Evolutionary conservation across 2,888 invertebrate genomes (phyloP).

Genomic region (Conus canariensis): DNA sequence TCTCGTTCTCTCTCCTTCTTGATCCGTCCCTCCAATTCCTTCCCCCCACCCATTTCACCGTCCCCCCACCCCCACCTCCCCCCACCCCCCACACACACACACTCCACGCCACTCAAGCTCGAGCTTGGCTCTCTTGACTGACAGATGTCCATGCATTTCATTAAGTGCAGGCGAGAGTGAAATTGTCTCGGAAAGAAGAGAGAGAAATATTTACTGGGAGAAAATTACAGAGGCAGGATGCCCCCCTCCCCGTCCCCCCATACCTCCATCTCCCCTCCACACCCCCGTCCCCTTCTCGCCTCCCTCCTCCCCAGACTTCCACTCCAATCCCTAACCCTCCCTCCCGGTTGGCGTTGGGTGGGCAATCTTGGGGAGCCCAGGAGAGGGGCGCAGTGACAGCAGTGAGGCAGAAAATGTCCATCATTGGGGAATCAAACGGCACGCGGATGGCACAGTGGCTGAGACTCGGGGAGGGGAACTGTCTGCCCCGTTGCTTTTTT

Average conservation of each 20-base stretch:
- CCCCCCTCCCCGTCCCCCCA: too few species aligned
- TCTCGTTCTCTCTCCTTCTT: background rate
- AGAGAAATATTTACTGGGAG: slow-evolving; percentile 21
- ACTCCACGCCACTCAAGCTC: background rate
- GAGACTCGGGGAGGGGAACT: too few species aligned
- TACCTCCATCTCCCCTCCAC: too few species aligned
- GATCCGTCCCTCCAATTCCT: background rate
- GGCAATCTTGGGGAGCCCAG: background rate
- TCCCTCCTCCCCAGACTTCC: too few species aligned
- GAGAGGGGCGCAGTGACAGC: background rate
- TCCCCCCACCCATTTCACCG: too few species aligned
- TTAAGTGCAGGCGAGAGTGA: slow-evolving; percentile 29
- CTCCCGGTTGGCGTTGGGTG: background rate
- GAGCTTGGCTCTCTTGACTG: background rate
- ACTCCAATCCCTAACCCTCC: background rate
- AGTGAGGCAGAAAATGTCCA: slow-evolving; percentile 2
- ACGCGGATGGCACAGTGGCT: slow-evolving; percentile 5
- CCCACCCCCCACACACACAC: background rate
- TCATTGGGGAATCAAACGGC: slow-evolving; percentile 13
- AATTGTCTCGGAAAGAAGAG: slow-evolving; percentile 1
- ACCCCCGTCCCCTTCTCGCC: too few species aligned
- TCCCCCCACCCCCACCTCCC: too few species aligned
- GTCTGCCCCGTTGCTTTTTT: too few species aligned
- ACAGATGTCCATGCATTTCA: slow-evolving; percentile 34
- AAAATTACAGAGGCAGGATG: background rate